These are phyloP conservation scores for Zosterops lateralis DNA, from an alignment of 2,113 vertebrate genomes.

Conservation along the genomic window DNA sequence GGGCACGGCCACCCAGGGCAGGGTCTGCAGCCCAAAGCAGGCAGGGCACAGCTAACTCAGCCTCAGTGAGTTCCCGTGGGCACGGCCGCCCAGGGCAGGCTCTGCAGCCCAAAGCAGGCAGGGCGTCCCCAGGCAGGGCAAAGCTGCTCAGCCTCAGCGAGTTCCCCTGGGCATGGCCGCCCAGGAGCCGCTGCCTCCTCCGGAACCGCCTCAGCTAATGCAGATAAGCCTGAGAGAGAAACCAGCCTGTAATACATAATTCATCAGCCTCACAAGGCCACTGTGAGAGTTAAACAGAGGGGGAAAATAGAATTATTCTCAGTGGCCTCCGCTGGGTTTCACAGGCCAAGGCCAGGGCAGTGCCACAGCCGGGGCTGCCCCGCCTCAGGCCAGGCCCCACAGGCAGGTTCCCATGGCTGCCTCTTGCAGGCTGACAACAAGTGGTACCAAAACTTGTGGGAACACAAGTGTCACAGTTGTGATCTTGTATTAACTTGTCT, in stretches of 20 bases:
- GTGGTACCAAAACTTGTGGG: fast-evolving
- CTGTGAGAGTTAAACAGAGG: not conserved
- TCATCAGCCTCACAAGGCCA: not conserved
- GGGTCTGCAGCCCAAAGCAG: fast-evolving
- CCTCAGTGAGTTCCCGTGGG: no score
- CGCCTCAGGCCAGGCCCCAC: fast-evolving
- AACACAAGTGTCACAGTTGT: no score
- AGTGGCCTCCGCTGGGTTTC: fast-evolving
- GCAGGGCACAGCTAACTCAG: no score
- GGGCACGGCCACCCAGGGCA: fast-evolving
- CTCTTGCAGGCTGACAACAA: fast-evolving
- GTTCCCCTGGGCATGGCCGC: fast-evolving
- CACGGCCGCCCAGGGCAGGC: not conserved
- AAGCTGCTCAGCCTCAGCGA: fast-evolving
- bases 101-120: fast-evolving
- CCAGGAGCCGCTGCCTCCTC: fast-evolving
- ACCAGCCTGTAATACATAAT: not conserved
- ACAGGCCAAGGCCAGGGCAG: fast-evolving
- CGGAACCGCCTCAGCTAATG: not conserved
- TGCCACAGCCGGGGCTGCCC: fast-evolving
- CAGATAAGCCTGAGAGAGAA: fast-evolving
- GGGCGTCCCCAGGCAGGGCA: not conserved
- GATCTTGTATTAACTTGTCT: not conserved
- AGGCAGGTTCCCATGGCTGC: fast-evolving
- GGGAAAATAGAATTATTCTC: fast-evolving